phyloP scores from a whole-genome alignment of 2,113 vertebrate species.

The Puma concolor region DNA sequence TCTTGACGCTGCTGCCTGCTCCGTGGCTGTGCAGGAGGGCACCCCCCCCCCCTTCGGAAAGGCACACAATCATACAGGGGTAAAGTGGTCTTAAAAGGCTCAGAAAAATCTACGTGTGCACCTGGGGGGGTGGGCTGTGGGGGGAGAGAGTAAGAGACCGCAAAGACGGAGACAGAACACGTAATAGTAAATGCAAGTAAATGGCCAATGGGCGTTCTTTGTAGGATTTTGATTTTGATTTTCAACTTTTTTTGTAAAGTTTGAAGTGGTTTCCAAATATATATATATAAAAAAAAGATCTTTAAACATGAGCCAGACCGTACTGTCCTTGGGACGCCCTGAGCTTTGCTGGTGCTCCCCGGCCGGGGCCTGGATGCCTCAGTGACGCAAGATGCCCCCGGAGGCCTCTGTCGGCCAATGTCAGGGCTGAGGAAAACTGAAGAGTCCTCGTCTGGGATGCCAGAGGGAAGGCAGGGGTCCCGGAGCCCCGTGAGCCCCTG shows the following conservation, averaged over 20 bases:
- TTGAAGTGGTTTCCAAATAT: not conserved
- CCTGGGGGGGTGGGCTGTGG: rapidly evolving
- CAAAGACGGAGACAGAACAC: too few relatives aligned
- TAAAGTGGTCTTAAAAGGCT: not conserved
- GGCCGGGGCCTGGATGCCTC: rapidly evolving
- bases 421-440: not conserved
- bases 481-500: rapidly evolving
- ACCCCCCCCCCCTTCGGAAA: not conserved
- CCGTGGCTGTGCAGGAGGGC: not conserved
- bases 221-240: not conserved
- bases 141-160: not conserved
- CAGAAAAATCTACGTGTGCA: not conserved
- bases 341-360: too few relatives aligned
- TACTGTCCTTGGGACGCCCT: too few relatives aligned
- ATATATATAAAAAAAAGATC: not conserved
- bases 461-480: not conserved
- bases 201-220: not conserved
- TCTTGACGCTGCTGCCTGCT: rapidly evolving
- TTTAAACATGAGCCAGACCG: not conserved
- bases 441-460: not conserved
- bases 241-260: not conserved
- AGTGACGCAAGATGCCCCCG: rapidly evolving
- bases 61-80: too few relatives aligned
- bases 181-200: not conserved
- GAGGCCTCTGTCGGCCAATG: rapidly evolving